These are phyloP conservation scores for Todiramphus saurophagus DNA, from an alignment of 2,113 vertebrate species.

Conservation along the genomic window DNA sequence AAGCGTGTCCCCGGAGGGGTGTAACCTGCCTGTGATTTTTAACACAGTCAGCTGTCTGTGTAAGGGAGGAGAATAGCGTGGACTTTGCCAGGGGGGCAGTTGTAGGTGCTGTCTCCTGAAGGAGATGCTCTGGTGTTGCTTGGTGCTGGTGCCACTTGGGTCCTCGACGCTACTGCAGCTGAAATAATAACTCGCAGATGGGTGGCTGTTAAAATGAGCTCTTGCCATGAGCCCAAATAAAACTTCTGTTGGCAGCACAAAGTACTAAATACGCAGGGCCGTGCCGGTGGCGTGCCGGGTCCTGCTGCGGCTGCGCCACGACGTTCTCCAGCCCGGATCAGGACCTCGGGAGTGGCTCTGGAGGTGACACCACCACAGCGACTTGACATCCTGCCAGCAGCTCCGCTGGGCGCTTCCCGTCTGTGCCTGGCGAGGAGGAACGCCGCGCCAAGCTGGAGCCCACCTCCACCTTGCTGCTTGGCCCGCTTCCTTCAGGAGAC, in stretches of 20 bases:
- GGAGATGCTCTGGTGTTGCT: not conserved
- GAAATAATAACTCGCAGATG: conserved; percentile 42
- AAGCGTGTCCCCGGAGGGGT: not conserved
- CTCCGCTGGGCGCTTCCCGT: not conserved
- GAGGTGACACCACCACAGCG: fast-evolving
- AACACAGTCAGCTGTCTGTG: not conserved
- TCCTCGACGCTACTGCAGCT: not conserved
- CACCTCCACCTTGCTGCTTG: fast-evolving
- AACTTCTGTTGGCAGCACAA: not conserved
- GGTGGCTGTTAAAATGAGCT: not conserved
- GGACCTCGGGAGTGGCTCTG: not conserved
- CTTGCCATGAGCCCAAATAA: not conserved
- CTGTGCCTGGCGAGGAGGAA: not conserved
- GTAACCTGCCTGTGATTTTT: not conserved
- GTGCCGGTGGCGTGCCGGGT: not conserved
- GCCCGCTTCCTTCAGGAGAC: fast-evolving
- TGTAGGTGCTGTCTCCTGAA: not conserved
- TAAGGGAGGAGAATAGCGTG: not conserved
- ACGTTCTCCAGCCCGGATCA: fast-evolving
- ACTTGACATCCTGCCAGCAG: not conserved
- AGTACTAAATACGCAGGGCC: not conserved
- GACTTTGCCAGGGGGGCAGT: not conserved
- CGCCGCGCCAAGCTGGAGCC: fast-evolving
- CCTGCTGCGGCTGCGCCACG: not conserved
- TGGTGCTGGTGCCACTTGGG: conserved; percentile 18